These are phyloP conservation scores for Eutolmus rufibarbis DNA, from an alignment of 2,888 invertebrate species.

Conservation along the genomic window DNA sequence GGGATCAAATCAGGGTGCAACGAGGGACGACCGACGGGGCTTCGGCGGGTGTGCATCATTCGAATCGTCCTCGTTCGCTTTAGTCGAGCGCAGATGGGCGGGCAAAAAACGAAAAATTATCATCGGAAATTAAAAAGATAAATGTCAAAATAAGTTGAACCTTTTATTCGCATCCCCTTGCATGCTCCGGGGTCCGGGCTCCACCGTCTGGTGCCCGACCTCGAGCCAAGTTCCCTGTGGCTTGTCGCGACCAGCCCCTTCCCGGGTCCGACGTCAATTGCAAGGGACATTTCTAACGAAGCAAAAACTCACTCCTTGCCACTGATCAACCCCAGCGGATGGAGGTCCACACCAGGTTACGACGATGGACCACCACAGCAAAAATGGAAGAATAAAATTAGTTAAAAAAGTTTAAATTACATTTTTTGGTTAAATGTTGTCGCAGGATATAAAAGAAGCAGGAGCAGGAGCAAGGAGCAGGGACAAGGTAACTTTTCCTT, in stretches of 20 bases:
- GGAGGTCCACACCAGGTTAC: conserved; percentile 10
- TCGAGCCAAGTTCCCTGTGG: not conserved
- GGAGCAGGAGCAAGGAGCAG: not conserved
- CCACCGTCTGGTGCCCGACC: not conserved
- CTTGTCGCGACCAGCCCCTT: not conserved
- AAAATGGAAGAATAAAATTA: conserved; percentile 31
- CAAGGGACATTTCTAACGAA: conserved; percentile 32
- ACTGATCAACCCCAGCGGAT: not conserved
- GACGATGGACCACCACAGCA: not conserved
- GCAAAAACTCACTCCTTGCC: conserved; percentile 8
- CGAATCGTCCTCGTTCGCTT: not conserved
- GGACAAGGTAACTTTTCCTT: not conserved
- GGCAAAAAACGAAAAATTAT: conserved; percentile 22
- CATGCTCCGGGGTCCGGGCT: not conserved
- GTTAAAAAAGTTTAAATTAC: conserved; percentile 42
- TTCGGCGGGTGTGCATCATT: not conserved
- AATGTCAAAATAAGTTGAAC: conserved; percentile 40
- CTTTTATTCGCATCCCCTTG: conserved; percentile 34
- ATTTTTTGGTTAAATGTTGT: conserved; percentile 41
- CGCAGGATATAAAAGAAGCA: not conserved
- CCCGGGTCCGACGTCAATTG: conserved; percentile 16
- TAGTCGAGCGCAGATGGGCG: not conserved
- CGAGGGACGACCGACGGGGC: not conserved
- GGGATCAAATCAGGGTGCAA: not conserved
- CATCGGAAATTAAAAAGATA: conserved; percentile 42